phyloP scores from a whole-genome alignment of 2,113 vertebrate species.

The Apistogramma diplotaenia region DNA sequence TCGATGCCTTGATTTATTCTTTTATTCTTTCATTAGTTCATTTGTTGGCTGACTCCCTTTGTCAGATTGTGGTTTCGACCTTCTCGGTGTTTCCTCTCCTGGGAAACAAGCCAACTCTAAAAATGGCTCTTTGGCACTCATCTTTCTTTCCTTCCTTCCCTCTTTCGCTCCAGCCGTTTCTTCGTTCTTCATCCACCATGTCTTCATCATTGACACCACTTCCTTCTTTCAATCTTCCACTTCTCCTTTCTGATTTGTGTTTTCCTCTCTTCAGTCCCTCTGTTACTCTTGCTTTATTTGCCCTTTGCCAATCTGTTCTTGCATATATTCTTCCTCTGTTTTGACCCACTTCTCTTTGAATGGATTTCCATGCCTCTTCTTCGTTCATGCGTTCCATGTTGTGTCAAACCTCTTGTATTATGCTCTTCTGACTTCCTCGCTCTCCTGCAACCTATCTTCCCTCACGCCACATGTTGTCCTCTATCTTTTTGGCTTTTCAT shows the following conservation, averaged over 20 bases:
- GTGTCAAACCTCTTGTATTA: not conserved
- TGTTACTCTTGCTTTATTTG: not conserved
- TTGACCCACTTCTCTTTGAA: not conserved
- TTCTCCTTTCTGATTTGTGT: not conserved
- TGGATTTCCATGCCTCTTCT: not conserved
- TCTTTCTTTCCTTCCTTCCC: not conserved
- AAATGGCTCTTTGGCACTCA: conserved; percentile 7
- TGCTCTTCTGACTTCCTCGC: not conserved
- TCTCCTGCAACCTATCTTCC: too few species aligned
- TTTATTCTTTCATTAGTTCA: not conserved
- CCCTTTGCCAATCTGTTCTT: not conserved
- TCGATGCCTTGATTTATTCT: not conserved
- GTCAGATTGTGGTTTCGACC: conserved; percentile 31
- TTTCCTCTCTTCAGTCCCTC: not conserved
- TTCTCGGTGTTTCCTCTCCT: conserved; percentile 5
- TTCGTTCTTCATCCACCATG: not conserved
- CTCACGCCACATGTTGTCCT: too few species aligned
- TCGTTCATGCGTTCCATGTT: not conserved
- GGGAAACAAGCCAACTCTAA: conserved; percentile 32
- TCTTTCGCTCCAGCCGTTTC: not conserved
- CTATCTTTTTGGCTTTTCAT: too few species aligned
- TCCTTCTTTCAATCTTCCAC: not conserved
- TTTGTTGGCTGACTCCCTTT: conserved; percentile 5
- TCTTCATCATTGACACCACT: not conserved
- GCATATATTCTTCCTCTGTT: not conserved